Conservation (phyloP, 2,888 invertebrate species). For the Sminthurinus aureus region DNA sequence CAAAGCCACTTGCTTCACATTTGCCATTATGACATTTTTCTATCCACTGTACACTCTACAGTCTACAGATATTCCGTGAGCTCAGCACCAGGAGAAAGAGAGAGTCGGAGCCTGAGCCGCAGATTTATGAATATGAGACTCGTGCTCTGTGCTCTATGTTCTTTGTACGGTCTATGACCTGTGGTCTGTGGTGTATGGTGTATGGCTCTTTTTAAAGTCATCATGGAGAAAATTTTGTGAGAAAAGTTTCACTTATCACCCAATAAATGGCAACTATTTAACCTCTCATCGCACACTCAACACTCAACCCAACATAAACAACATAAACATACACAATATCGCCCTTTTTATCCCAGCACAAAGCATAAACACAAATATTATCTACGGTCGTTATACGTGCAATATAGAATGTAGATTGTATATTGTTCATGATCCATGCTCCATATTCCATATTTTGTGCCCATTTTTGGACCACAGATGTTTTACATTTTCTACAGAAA, state of each 20-base stretch:
- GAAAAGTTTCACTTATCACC: conserved; percentile 18
- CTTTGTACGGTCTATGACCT: too few relatives aligned
- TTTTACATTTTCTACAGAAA: neutral
- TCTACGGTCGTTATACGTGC: too few relatives aligned
- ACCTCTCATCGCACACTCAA: neutral
- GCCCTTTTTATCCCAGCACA: too few relatives aligned
- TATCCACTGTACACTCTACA: neutral
- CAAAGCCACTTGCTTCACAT: neutral
- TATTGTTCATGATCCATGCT: too few relatives aligned
- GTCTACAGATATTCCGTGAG: too few relatives aligned
- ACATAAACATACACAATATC: too few relatives aligned
- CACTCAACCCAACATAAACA: too few relatives aligned
- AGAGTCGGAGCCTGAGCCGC: neutral
- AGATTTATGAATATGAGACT: conserved; percentile 14
- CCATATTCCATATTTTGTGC: too few relatives aligned
- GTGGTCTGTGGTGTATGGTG: neutral
- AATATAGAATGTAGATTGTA: too few relatives aligned
- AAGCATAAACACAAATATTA: too few relatives aligned
- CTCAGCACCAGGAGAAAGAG: neutral
- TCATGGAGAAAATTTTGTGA: conserved; percentile 3
- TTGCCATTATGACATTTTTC: conserved; percentile 13
- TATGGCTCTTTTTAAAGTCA: conserved; percentile 6
- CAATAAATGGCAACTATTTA: conserved; percentile 5
- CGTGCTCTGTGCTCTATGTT: neutral
- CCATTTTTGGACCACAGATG: too few relatives aligned